Evolutionary conservation across 2,113 vertebrate genomes (phyloP).

Genomic region (Coturnix japonica): DNA sequence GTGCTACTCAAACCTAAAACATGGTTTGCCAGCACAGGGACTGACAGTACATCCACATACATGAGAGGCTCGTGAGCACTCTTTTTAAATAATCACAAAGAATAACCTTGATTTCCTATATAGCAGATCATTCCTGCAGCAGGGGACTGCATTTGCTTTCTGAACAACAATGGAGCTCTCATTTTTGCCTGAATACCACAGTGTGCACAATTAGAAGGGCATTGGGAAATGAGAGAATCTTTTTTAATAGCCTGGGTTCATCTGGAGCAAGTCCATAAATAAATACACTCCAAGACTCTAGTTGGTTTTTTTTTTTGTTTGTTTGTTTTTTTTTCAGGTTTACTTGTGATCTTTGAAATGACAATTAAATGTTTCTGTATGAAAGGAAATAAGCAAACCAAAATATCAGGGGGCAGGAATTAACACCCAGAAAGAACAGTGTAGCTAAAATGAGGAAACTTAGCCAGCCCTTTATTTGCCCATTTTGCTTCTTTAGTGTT

Average conservation of each 20-base stretch:
- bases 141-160: not conserved
- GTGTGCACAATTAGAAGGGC: not conserved
- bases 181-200: not conserved
- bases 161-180: not conserved
- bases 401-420: not conserved
- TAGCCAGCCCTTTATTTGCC: not conserved
- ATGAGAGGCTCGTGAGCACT: not conserved
- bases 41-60: not conserved
- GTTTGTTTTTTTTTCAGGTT: not conserved
- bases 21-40: not conserved
- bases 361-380: not conserved
- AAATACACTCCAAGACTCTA: not conserved
- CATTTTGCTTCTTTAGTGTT: not conserved
- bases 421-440: not conserved
- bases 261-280: not conserved
- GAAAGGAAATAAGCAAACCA: not conserved
- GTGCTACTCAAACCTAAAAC: not conserved
- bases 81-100: not conserved
- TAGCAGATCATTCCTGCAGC: not conserved
- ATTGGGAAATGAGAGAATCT: not conserved
- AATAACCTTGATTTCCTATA: constrained; percentile 28
- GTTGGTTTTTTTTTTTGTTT: not conserved
- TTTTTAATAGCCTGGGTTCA: not conserved
- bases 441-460: not conserved
- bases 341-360: not conserved